These are phyloP conservation scores for Rhinopomastus cyanomelas DNA, from an alignment of 2,113 vertebrate genomes.

Conservation along the genomic window DNA sequence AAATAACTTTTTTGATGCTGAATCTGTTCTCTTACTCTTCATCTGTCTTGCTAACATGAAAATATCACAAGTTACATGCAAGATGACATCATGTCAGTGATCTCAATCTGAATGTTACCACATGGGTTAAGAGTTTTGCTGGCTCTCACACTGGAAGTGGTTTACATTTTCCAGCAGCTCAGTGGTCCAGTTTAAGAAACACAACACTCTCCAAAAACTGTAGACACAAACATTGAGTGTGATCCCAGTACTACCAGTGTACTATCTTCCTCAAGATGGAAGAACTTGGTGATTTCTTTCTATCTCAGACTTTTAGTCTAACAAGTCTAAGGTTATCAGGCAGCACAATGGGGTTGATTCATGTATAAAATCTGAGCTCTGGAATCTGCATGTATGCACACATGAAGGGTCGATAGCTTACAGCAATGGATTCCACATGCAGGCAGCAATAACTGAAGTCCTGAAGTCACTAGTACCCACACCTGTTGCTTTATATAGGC, in stretches of 20 bases:
- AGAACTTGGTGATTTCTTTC: not conserved
- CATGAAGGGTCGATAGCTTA: not conserved
- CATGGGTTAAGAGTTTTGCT: constrained; percentile 33
- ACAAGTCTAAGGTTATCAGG: not conserved
- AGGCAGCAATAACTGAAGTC: not conserved
- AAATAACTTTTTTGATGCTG: not conserved
- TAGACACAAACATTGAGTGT: not conserved
- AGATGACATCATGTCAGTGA: constrained; percentile 52
- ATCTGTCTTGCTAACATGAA: constrained; percentile 26
- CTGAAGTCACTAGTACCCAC: not conserved
- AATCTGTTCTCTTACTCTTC: not conserved
- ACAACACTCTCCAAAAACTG: not conserved
- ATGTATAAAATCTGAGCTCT: not conserved
- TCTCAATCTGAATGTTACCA: constrained; percentile 45
- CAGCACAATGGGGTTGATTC: not conserved
- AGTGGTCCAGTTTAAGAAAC: constrained; percentile 8
- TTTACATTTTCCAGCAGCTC: constrained; percentile 44
- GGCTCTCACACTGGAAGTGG: not conserved
- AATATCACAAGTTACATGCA: not conserved
- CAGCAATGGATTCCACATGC: not conserved
- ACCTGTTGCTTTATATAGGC: not conserved
- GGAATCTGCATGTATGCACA: not conserved
- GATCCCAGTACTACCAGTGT: not conserved
- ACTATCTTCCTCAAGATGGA: not conserved
- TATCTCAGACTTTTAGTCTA: no score